Conservation (phyloP, 2,113 vertebrate genomes). For the Bubalus kerabau region DNA sequence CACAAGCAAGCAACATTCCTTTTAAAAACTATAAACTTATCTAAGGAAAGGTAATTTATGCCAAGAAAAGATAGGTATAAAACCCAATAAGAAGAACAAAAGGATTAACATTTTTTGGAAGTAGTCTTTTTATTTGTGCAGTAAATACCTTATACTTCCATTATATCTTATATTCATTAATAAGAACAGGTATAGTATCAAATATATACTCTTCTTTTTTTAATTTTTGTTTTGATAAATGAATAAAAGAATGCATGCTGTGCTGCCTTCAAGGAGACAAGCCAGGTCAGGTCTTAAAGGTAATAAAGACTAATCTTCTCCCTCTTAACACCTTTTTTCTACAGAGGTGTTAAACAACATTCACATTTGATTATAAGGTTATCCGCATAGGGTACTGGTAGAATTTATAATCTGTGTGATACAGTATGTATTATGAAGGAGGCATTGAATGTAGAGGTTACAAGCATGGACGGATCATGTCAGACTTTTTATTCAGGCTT, state of each 20-base stretch:
- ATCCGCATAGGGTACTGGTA: not conserved
- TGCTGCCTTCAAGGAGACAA: not conserved
- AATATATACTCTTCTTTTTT: not conserved
- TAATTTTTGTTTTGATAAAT: not conserved
- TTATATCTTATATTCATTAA: not conserved
- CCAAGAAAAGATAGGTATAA: not conserved
- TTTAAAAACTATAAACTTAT: not conserved
- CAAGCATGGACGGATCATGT: not conserved
- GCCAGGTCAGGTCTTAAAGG: not conserved
- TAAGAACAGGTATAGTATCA: not conserved
- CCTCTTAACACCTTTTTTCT: not conserved
- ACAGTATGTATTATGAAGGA: not conserved
- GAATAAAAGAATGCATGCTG: not conserved
- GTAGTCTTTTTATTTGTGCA: not conserved
- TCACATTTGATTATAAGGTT: not conserved
- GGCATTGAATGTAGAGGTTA: not conserved
- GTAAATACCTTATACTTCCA: not conserved
- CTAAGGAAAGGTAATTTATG: not conserved
- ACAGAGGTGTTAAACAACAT: not conserved
- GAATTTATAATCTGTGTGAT: not conserved
- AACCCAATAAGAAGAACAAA: not conserved
- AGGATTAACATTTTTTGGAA: not conserved
- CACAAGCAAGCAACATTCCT: not conserved
- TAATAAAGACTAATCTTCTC: not conserved
- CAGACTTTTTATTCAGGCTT: not conserved